Base-by-base conservation (phyloP, 2,888 invertebrate genomes). In the Dasysyrphus tricinctus region DNA sequence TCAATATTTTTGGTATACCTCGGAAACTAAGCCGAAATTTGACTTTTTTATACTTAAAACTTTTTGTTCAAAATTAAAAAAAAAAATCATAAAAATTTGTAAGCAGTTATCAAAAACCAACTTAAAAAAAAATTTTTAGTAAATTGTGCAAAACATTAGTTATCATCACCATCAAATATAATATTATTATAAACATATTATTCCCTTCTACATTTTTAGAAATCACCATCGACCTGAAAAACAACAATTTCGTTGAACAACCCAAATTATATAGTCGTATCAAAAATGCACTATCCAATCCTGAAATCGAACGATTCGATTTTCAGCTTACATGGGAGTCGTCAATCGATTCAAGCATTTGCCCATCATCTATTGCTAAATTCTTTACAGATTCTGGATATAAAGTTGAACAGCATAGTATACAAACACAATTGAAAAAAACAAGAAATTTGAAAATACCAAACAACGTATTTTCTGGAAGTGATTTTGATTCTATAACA, bases 361-460 rank as follows among this genome's bases (percentile, higher is more conserved):
- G 94, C 88, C 94, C 94, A 59, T 95, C 95, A n/a, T 94, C 95
- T 0, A 88, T 94, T 56, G 94, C 94, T 12, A 93, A 94, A 88
- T 95, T 94, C 92, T 94, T 95, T 88, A 82, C 91, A 51, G 91
- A 93, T 88, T 90, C 89, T 67, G 93, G 93, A 7, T 93, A 93
- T 88, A 88, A 89, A 5, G 93, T 94, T 3, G 91, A 92, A 76
- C 88, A 93, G 39, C 94, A 93, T 88, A 90, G 90, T 54, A 93
- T 94, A 42, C 91, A 90, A 75, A 90, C 92, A 67, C 89, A 88
- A 42, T 89, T 90, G 16, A 91, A 90, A 57, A 90, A 89, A 5
- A 89, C 92, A 19, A 91, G 92, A 88, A 91, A 92, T 37, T 87
- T 93, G 8, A 90, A 90, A 70, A 91, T 94, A 59, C 94, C 94